These are phyloP conservation scores for Halichoeres trimaculatus DNA, from an alignment of 2,113 vertebrate genomes.

Conservation along the genomic window DNA sequence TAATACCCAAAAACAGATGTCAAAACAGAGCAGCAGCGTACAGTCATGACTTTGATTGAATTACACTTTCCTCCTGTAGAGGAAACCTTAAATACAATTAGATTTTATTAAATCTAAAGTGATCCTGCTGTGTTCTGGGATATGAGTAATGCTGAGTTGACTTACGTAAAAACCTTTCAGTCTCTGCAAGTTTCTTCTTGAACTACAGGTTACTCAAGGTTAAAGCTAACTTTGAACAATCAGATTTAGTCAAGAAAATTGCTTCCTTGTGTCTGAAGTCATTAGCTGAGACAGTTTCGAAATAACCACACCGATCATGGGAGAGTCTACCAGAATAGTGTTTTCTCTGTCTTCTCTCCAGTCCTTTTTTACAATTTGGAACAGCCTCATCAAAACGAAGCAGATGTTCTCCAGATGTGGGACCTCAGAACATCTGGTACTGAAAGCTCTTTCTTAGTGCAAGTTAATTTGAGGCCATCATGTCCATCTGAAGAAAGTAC, in stretches of 20 bases:
- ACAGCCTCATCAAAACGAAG: slow-evolving; percentile 67
- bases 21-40: background rate
- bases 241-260: slow-evolving; percentile 8
- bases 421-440: slow-evolving; percentile 79
- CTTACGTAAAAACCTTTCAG: background rate
- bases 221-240: background rate
- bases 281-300: slow-evolving; percentile 49
- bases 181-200: background rate
- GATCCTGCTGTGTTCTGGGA: background rate
- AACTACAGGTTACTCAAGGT: background rate
- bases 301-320: slow-evolving; percentile 52
- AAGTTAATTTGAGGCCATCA: slow-evolving; percentile 70
- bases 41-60: no score
- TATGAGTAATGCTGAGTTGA: background rate
- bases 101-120: background rate
- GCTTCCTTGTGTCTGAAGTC: slow-evolving; percentile 28
- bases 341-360: slow-evolving; percentile 40
- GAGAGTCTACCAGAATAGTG: slow-evolving; percentile 14
- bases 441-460: slow-evolving; percentile 71
- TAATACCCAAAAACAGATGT: background rate
- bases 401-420: slow-evolving; percentile 86
- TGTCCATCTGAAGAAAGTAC: slow-evolving; percentile 82
- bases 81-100: no score
- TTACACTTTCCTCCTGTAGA: no score
- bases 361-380: slow-evolving; percentile 53